These are phyloP conservation scores for Trematocara stigmaticum DNA, from an alignment of 2,113 vertebrate species.

Conservation along the genomic window DNA sequence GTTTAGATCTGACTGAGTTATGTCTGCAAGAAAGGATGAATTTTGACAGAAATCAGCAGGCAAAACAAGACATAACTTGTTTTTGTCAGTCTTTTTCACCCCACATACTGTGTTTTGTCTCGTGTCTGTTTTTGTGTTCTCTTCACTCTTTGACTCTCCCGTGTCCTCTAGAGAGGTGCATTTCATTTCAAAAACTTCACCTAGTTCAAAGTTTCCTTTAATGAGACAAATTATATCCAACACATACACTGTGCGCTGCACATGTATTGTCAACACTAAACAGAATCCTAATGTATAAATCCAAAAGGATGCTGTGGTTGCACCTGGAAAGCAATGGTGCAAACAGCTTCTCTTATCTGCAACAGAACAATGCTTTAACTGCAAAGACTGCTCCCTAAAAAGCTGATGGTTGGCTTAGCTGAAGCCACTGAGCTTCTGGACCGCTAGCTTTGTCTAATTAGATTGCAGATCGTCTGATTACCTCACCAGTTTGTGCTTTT, in stretches of 20 bases:
- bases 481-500: slow-evolving; percentile 1
- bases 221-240: background rate
- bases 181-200: background rate
- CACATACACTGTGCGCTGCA: background rate
- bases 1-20: background rate
- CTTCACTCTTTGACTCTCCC: background rate
- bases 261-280: background rate
- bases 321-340: background rate
- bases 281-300: background rate
- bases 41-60: background rate
- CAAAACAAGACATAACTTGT: background rate
- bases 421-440: background rate
- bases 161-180: background rate
- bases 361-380: background rate
- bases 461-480: slow-evolving; percentile 7
- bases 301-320: background rate
- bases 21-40: background rate
- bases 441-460: slow-evolving; percentile 1
- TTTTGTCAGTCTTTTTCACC: background rate
- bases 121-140: background rate
- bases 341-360: background rate
- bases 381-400: background rate
- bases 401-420: background rate
- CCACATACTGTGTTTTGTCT: background rate
- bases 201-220: background rate